Evolutionary conservation across 92 coral and sea anemone genomes (phyloP), one percentile per base, ranked within the genome.

Genomic region (Virgularia gustaviana): DNA sequence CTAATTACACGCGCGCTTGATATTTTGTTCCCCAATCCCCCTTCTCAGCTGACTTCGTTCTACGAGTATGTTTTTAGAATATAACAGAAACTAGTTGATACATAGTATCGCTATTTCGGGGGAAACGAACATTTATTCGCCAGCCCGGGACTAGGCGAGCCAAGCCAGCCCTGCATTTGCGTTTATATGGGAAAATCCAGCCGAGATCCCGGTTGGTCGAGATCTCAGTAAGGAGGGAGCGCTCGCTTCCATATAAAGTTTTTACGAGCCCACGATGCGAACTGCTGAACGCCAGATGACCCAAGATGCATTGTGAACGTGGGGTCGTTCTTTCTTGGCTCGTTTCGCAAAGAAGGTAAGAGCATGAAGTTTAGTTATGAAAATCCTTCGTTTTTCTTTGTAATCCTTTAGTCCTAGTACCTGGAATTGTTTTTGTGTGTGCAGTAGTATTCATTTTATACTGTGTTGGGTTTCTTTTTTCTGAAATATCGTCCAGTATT

Each of bases 271-370:
- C 54, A 31, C 54, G 71, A 24, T 41, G 10, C n/a, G 28, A 13
- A 11, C 66, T 43, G 19, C 66, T 60, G 66, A 60, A 39, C 18
- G n/a, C 4, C 1, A 1, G 19, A 0, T 3, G 6, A 34, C 47
- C 75, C 60, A 49, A 49, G 19, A 51, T 49, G 57, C 75, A 31
- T 68, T 68, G 75, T 61, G 51, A 30, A 47, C 4, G 3, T 8
- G 6, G 11, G 1, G 22, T 25, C 57, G 73, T 66, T 49, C 75
- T 68, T 68, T 49, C 45, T 31, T 49, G 61, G 75, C 57, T 68
- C 75, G 30, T 33, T 68, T 49, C 75, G 62, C 60, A 68, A 68
- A 60, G 24, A 33, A 68, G 75, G 75, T 49, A 35, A 68, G 5
- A 49, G 45, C 23, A 13, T 42, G 60, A 49, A 4, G 34, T 33